phyloP scores from a whole-genome alignment of 2,113 vertebrate species.

The Corythaixoides concolor region DNA sequence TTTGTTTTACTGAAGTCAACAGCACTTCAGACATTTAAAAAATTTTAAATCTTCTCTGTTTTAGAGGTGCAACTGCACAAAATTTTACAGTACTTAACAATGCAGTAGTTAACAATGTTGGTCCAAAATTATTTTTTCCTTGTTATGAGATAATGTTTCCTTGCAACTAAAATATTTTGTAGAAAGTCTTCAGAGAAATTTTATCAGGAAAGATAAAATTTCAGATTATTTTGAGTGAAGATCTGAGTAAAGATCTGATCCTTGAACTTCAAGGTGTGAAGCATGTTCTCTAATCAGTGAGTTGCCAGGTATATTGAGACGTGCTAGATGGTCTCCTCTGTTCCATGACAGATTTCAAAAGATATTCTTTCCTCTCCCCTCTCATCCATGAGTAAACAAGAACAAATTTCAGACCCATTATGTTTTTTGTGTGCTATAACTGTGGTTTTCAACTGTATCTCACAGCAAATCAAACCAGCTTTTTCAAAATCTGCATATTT shows the following conservation, averaged over 20 bases:
- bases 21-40: neutral
- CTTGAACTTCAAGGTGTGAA: neutral
- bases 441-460: neutral
- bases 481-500: neutral
- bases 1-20: neutral
- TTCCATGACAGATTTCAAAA: neutral
- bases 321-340: neutral
- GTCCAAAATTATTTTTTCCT: neutral
- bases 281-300: neutral
- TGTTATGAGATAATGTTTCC: neutral
- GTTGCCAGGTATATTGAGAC: neutral
- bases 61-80: neutral
- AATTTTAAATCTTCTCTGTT: neutral
- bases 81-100: neutral
- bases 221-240: neutral
- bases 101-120: neutral
- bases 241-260: neutral
- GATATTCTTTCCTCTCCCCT: neutral
- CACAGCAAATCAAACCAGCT: neutral
- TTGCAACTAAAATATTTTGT: neutral
- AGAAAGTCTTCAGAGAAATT: neutral
- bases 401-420: neutral
- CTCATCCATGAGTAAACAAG: neutral
- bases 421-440: neutral
- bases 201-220: neutral